phyloP scores from a whole-genome alignment of 2,797 vertebrate genomes.

The Margarornis squamiger region DNA sequence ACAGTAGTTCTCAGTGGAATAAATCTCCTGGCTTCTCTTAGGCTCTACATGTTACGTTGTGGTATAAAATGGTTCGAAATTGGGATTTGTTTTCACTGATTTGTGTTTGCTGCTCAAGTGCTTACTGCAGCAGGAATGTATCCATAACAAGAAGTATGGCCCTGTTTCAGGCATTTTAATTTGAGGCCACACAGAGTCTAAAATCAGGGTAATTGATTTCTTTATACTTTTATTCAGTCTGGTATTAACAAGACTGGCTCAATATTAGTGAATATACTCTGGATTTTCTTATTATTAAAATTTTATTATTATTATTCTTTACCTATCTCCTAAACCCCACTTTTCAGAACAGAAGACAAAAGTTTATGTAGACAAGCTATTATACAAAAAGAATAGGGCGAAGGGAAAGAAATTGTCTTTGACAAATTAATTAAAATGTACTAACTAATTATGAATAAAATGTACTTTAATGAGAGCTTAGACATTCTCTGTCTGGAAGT shows the following conservation, averaged over 20 bases:
- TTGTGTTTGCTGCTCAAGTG: not conserved
- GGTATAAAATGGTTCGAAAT: not conserved
- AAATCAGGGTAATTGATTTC: not conserved
- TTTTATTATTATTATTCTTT: not conserved
- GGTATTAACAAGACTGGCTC: not conserved
- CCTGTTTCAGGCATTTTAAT: not conserved
- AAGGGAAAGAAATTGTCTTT: conserved; percentile 42
- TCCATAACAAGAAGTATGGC: not conserved
- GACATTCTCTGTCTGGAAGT: conserved; percentile 40
- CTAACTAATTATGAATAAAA: conserved; percentile 64
- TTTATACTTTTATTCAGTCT: not conserved
- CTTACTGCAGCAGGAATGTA: not conserved
- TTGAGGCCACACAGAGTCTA: not conserved
- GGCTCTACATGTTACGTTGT: not conserved
- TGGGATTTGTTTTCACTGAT: not conserved
- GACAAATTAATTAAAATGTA: conserved; percentile 67
- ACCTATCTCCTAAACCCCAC: not conserved
- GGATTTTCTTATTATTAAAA: not conserved
- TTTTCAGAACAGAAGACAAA: conserved; percentile 23
- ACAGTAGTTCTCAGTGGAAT: not conserved
- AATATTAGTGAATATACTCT: not conserved
- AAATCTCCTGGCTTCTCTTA: not conserved
- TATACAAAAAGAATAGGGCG: not conserved
- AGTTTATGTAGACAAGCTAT: conserved; percentile 16
- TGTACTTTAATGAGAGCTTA: conserved; percentile 46